phyloP scores from a whole-genome alignment of 2,113 vertebrate genomes.

The Arvicanthis niloticus region DNA sequence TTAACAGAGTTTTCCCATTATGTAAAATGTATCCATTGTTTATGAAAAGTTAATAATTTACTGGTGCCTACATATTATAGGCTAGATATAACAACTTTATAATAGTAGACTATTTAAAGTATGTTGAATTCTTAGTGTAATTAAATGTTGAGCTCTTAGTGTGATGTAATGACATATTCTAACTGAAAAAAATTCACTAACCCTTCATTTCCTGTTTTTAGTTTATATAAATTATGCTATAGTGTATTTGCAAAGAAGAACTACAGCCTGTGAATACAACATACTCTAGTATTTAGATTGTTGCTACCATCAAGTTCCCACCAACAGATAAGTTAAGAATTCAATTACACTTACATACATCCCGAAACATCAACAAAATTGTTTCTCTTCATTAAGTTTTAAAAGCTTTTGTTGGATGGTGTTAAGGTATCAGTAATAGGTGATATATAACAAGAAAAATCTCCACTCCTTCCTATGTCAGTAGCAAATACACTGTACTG shows the following conservation, averaged over 20 bases:
- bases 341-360: background rate
- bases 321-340: background rate
- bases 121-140: background rate
- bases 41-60: conserved; percentile 20
- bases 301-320: background rate
- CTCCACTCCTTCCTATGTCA: background rate
- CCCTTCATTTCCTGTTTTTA: background rate
- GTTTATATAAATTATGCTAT: background rate
- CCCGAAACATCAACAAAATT: background rate
- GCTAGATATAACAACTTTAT: background rate
- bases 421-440: conserved; percentile 61
- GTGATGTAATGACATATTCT: background rate
- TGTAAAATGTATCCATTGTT: background rate
- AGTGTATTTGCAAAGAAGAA: background rate
- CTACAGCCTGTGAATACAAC: background rate
- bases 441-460: conserved; percentile 68
- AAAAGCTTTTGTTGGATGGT: conserved; percentile 41
- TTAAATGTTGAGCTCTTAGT: background rate
- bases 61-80: background rate
- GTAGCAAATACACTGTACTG: conserved; percentile 54
- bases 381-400: conserved; percentile 68
- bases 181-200: background rate
- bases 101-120: background rate
- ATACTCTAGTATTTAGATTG: background rate
- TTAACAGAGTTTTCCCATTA: background rate